Conservation (phyloP, 2,888 invertebrate species). For the Nymphalis c-album region DNA sequence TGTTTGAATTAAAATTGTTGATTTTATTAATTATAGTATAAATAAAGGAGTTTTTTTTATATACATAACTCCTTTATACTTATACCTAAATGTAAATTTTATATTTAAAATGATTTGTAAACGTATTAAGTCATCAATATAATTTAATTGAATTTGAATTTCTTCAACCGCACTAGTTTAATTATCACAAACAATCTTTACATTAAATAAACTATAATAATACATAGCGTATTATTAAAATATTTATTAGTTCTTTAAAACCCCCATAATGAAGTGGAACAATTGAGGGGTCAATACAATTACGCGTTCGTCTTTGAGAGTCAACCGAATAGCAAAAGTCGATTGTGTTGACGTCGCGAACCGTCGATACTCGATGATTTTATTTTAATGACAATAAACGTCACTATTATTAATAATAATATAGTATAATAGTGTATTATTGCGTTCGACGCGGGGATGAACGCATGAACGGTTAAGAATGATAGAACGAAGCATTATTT, state of each 20-base stretch:
- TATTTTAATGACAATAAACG: constrained; percentile 70
- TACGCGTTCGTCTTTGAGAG: constrained; percentile 70
- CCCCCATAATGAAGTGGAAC: constrained; percentile 57
- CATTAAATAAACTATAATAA: too few species aligned
- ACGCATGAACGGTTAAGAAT: constrained; percentile 75
- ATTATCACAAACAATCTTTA: too few species aligned
- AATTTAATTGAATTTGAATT: too few species aligned
- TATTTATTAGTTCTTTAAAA: constrained; percentile 34
- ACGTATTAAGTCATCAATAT: too few species aligned
- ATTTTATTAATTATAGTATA: too few species aligned
- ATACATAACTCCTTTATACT: too few species aligned
- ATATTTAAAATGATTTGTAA: too few species aligned
- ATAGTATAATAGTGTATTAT: constrained; percentile 69
- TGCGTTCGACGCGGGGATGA: constrained; percentile 69
- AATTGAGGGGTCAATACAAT: constrained; percentile 75
- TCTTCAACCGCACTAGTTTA: too few species aligned
- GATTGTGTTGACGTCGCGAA: constrained; percentile 76
- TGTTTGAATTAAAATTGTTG: too few species aligned
- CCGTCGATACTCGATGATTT: constrained; percentile 71
- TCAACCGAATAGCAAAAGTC: constrained; percentile 77
- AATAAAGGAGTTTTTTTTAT: too few species aligned
- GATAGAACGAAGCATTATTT: constrained; percentile 56
- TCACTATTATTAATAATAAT: constrained; percentile 69
- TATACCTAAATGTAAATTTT: too few species aligned
- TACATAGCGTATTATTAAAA: background rate